phyloP scores from a whole-genome alignment of 35 echinoderm and acorn worm genomes.

The Chiridota heheva region DNA sequence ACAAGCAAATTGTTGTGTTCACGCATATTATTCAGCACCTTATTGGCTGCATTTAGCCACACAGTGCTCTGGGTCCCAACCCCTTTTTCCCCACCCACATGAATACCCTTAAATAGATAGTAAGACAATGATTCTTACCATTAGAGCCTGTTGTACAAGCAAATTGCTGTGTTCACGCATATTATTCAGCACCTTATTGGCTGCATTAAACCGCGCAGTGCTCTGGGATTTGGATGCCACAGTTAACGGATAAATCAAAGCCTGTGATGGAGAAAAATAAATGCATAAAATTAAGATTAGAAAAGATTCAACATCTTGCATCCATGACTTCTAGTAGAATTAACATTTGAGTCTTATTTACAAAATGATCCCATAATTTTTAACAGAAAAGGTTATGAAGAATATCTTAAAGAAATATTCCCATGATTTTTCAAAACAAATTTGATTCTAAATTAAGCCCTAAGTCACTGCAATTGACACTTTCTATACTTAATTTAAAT shows the following conservation, averaged over 20 bases:
- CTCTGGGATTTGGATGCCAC: slow-evolving; percentile 96
- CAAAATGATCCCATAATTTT: too few relatives aligned
- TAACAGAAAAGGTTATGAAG: too few relatives aligned
- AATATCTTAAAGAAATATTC: too few relatives aligned
- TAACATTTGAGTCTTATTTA: too few relatives aligned
- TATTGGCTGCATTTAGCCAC: slow-evolving; percentile 85
- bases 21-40: slow-evolving; percentile 96
- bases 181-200: slow-evolving; percentile 94
- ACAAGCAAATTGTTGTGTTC: slow-evolving; percentile 90
- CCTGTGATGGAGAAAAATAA: slow-evolving; percentile 29
- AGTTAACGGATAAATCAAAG: slow-evolving; percentile 94
- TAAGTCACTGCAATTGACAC: too few relatives aligned
- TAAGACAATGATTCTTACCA: slow-evolving; percentile 82
- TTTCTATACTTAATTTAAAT: too few relatives aligned
- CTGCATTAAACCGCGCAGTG: slow-evolving; percentile 82
- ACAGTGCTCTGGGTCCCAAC: too few relatives aligned
- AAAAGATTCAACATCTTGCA: not conserved
- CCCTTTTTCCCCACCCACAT: not conserved
- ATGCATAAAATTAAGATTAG: not conserved
- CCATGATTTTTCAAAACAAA: too few relatives aligned
- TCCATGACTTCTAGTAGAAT: too few relatives aligned
- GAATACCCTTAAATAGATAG: not conserved
- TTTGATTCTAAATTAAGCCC: too few relatives aligned
- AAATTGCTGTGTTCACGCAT: slow-evolving; percentile 97
- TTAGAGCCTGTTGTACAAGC: slow-evolving; percentile 84